Percentiles rank a stretch among this genome's conserved stretches.
Evolutionary conservation across 2,888 invertebrate species (phyloP).

Genomic region (Odontocerum albicorne): DNA sequence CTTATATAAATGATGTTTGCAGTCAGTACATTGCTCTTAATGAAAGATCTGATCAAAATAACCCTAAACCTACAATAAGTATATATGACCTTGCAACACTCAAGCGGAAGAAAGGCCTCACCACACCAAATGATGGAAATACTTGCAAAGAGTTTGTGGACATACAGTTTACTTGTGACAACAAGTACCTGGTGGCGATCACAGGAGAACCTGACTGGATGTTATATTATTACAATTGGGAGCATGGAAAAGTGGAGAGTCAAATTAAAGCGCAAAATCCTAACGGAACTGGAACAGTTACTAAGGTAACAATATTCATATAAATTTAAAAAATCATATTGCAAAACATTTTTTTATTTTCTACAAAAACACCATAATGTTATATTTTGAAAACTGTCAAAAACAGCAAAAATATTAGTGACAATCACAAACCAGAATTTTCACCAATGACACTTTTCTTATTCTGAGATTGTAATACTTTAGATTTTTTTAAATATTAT

Average conservation of each 20-base stretch:
- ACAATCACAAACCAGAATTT: no score
- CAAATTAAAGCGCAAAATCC: constrained; percentile 71
- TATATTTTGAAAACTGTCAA: no score
- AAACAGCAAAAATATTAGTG: no score
- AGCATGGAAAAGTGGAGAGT: constrained; percentile 78
- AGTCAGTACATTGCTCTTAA: constrained; percentile 68
- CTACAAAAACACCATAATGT: no score
- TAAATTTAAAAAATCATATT: no score
- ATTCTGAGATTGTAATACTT: no score
- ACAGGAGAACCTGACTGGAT: constrained; percentile 84
- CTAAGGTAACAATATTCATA: constrained; percentile 57
- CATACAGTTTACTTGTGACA: constrained; percentile 79
- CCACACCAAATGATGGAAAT: constrained; percentile 63
- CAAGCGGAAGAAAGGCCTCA: constrained; percentile 68
- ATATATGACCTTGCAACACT: constrained; percentile 72
- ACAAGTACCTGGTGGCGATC: constrained; percentile 76
- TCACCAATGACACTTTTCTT: no score
- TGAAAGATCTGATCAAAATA: constrained; percentile 61
- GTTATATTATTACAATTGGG: constrained; percentile 79
- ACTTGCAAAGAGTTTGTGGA: constrained; percentile 68
- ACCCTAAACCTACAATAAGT: constrained; percentile 66
- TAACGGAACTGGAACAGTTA: constrained; percentile 67
- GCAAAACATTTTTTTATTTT: no score
- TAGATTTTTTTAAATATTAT: no score
- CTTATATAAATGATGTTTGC: no score